A percentile compares a stretch with the other conserved stretches of the same genome.
These are phyloP conservation scores for Cyprinodon variegatus DNA, from an alignment of 2,113 vertebrate genomes.

Conservation along the genomic window DNA sequence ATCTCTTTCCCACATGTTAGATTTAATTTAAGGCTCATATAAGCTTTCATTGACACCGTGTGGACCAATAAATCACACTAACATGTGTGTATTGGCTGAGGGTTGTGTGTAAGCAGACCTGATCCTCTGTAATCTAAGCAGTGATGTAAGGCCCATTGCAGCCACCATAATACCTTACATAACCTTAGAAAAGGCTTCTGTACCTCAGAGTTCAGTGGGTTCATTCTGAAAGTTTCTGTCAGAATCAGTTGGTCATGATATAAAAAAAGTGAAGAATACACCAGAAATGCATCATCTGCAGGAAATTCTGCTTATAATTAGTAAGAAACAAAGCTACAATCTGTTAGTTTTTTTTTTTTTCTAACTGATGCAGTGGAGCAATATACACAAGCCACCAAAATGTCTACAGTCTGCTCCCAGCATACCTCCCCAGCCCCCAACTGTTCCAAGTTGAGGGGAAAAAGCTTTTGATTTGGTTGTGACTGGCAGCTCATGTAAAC, in stretches of 20 bases:
- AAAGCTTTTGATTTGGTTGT: constrained; percentile 75
- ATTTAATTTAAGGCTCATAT: constrained; percentile 18
- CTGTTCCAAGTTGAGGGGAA: constrained; percentile 64
- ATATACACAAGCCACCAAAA: constrained; percentile 40
- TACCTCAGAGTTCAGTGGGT: constrained; percentile 60
- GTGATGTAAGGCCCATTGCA: constrained; percentile 66
- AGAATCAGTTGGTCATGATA: constrained; percentile 21
- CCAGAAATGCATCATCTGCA: constrained; percentile 10
- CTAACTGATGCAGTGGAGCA: constrained; percentile 25
- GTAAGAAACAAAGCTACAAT: constrained; percentile 8
- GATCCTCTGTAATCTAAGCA: constrained; percentile 67
- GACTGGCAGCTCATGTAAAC: constrained; percentile 78
- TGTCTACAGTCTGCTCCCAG: constrained; percentile 43
- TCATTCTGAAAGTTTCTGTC: constrained; percentile 55
- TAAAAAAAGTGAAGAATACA: constrained; percentile 6
- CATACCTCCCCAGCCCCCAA: constrained; percentile 62
- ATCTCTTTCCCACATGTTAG: constrained; percentile 8
- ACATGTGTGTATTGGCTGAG: constrained; percentile 27
- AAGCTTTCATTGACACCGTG: constrained; percentile 23
- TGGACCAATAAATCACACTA: constrained; percentile 28
- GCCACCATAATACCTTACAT: constrained; percentile 68
- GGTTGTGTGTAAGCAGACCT: constrained; percentile 53
- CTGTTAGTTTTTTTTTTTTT: constrained; percentile 3
- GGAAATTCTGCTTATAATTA: constrained; percentile 12
- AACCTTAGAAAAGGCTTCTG: constrained; percentile 63